Base-by-base conservation (phyloP, 2,797 vertebrate species). In the Sebastes diaconus region DNA sequence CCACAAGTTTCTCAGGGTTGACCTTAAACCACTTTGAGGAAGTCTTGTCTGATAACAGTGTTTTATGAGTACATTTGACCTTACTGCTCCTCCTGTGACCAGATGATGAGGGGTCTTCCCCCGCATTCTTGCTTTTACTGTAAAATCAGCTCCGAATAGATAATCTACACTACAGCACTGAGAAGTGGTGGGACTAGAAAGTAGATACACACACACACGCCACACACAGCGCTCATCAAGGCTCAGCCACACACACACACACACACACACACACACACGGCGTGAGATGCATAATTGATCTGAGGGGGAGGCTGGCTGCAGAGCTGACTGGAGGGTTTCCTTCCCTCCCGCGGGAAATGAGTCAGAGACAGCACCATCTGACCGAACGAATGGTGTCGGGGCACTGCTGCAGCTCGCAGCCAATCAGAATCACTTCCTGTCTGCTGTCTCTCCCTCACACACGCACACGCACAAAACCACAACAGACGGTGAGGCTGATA, bases 391-490 rank as follows among this genome's bases (percentile, higher is more conserved):
- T 72, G 24, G 70, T 6, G 5, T 64, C 0, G 11, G 9, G 22
- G 34, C 77, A 81, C 74, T 65, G 73, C 81, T 77, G 36, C 81
- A 71, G 66, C 80, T 81, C 34, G 34, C 24, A 54, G 65, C 83
- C 90, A 92, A 86, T 89, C 75, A 84, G 36, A 83, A 58, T 61
- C 69, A 58, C 82, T 89, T 90, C 88, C 88, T 81, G 46, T 81
- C 55, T 75, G 16, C 11, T 59, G 6, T 10, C 36, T 10, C 20
- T 13, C 25, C 11, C 50, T 20, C 29, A 58, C 18, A 30, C 20
- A 61, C 18, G 18, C 20, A 71, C 16, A 59, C 0, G 2, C 30
- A 34, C 27, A 36, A 1, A 80, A 16, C 25, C 25, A 68, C 16
- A 55, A 61, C 55, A 57, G 14, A 55, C 36, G 25, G 12, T 3